These are phyloP conservation scores for Parapsyche elsis DNA, from an alignment of 1,140 invertebrate species.

Conservation along the genomic window DNA sequence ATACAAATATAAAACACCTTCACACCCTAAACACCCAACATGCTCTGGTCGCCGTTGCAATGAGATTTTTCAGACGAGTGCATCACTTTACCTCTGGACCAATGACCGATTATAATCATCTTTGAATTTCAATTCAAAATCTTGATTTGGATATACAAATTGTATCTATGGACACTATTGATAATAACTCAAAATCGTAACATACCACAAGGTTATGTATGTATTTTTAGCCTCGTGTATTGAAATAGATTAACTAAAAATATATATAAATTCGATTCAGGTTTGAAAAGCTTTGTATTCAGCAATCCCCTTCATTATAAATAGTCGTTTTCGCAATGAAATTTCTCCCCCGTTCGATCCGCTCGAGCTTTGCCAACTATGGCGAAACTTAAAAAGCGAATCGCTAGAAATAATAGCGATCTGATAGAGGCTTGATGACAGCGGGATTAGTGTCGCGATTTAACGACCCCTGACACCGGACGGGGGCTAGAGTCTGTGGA, in stretches of 20 bases:
- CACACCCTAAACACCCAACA: background rate
- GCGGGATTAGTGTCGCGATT: slow-evolving; percentile 56
- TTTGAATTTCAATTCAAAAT: too few species aligned
- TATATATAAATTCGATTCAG: background rate
- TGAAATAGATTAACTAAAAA: too few species aligned
- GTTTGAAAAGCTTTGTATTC: background rate
- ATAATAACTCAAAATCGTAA: too few species aligned
- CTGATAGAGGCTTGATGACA: slow-evolving; percentile 55
- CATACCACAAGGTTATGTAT: too few species aligned
- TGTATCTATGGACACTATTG: too few species aligned
- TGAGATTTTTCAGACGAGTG: slow-evolving; percentile 22
- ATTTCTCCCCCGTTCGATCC: slow-evolving; percentile 31
- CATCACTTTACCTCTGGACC: background rate
- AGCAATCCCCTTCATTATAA: slow-evolving; percentile 45
- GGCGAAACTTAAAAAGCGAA: slow-evolving; percentile 40
- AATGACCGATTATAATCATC: background rate
- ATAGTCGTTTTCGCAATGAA: slow-evolving; percentile 25
- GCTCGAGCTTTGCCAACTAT: background rate
- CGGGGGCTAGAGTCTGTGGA: slow-evolving; percentile 13
- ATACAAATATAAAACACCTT: background rate
- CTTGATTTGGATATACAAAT: too few species aligned
- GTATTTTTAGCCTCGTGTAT: too few species aligned
- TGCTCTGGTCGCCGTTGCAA: background rate
- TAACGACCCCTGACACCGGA: slow-evolving; percentile 49
- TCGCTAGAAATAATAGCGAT: slow-evolving; percentile 48